Conservation (phyloP, 2,113 vertebrate species). For the Callaeas wilsoni region DNA sequence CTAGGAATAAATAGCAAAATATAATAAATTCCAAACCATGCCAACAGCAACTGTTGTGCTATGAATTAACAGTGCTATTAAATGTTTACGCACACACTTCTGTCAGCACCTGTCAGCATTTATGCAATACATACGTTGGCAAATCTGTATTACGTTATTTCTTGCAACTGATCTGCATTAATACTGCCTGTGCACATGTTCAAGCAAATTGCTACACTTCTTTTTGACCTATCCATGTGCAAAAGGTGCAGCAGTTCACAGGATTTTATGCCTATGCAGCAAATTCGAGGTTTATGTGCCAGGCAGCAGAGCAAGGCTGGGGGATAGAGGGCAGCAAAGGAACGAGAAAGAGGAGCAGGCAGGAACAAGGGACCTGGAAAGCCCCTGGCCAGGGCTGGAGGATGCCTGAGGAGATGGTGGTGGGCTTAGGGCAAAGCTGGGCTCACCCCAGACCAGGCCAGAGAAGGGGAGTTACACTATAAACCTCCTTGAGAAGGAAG, state of each 20-base stretch:
- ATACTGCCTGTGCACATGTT: conserved; percentile 55
- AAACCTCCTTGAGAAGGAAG: background rate
- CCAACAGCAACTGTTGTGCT: conserved; percentile 64
- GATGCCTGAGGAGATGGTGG: background rate
- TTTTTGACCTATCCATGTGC: conserved; percentile 55
- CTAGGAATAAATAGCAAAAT: conserved; percentile 60
- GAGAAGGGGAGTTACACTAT: background rate
- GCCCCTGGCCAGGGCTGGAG: background rate
- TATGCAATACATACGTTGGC: conserved; percentile 67
- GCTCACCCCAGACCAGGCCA: background rate
- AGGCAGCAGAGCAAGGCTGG: background rate
- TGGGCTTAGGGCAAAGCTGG: background rate
- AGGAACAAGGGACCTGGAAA: background rate
- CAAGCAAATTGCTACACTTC: conserved; percentile 63
- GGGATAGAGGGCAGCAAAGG: conserved; percentile 59
- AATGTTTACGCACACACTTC: conserved; percentile 64
- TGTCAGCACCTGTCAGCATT: conserved; percentile 68
- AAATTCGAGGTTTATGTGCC: background rate
- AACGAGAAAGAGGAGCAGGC: conserved; percentile 41
- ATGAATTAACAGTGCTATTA: conserved; percentile 67
- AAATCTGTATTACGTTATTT: conserved; percentile 65
- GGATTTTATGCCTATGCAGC: conserved; percentile 57
- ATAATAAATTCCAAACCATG: conserved; percentile 59
- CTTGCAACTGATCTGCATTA: conserved; percentile 63
- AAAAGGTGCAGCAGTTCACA: conserved; percentile 57